Percentiles rank a stretch among this genome's conserved stretches.
Conservation (phyloP, 2,113 vertebrate genomes). For the Phalacrocorax pelagicus region DNA sequence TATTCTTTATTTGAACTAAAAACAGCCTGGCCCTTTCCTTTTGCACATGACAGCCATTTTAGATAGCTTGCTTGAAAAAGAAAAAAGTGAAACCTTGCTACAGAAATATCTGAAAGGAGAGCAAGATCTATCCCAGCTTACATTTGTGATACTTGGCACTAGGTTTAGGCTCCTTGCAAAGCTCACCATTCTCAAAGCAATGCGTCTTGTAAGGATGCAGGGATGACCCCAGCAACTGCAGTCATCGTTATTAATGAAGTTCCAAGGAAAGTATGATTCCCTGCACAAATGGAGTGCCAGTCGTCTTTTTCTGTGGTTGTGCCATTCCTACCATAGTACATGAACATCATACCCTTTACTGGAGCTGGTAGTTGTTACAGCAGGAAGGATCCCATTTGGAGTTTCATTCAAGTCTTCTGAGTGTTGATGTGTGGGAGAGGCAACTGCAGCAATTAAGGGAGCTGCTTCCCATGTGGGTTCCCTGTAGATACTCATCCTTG, state of each 20-base stretch:
- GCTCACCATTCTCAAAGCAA: background rate
- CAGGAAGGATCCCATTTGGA: background rate
- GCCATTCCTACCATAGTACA: background rate
- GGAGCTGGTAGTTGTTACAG: background rate
- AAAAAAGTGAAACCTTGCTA: background rate
- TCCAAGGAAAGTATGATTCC: background rate
- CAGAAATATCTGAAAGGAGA: background rate
- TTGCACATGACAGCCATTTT: background rate
- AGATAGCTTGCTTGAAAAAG: background rate
- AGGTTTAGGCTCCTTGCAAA: background rate
- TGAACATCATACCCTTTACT: background rate
- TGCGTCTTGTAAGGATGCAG: rapidly evolving
- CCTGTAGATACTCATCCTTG: background rate
- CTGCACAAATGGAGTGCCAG: background rate
- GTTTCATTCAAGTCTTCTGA: background rate
- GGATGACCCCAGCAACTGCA: rapidly evolving
- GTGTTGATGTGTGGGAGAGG: background rate
- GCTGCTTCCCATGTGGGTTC: background rate
- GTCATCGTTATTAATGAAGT: background rate
- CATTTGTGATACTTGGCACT: background rate
- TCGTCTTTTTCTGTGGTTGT: background rate
- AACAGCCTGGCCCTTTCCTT: background rate
- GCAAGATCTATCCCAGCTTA: background rate
- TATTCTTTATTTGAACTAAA: background rate
- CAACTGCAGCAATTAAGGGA: background rate